A percentile compares a stretch with the other conserved stretches of the same genome.
These are phyloP conservation scores for Taenioides sp. DNA, from an alignment of 2,797 vertebrate species.

Conservation along the genomic window DNA sequence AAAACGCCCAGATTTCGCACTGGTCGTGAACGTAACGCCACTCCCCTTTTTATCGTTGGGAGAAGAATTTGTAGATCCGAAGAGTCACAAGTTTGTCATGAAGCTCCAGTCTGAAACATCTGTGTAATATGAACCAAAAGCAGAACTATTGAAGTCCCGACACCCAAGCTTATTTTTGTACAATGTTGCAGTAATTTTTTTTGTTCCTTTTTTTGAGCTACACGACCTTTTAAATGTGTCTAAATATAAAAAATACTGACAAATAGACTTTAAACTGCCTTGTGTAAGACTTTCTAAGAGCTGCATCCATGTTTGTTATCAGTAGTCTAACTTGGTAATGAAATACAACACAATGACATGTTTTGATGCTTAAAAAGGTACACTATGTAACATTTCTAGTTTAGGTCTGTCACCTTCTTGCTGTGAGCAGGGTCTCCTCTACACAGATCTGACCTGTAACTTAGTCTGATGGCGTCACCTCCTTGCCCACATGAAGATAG, in stretches of 20 bases:
- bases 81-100: conserved; percentile 93
- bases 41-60: conserved; percentile 87
- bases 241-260: not conserved
- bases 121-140: conserved; percentile 60
- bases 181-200: not conserved
- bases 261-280: not conserved
- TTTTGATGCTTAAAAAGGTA: not conserved
- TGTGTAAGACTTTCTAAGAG: not conserved
- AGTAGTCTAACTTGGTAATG: not conserved
- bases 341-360: not conserved
- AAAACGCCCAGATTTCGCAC: conserved; percentile 86
- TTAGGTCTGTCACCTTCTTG: no score
- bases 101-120: conserved; percentile 93
- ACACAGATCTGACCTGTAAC: no score
- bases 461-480: no score
- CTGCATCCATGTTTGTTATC: not conserved
- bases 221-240: not conserved
- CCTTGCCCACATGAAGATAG: no score
- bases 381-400: no score
- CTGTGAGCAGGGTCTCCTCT: no score
- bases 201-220: not conserved
- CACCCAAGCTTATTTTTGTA: not conserved
- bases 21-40: conserved; percentile 85
- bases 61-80: conserved; percentile 90
- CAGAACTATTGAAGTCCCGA: not conserved